Percentiles rank a stretch among this genome's conserved stretches.
Conservation (phyloP, 2,888 invertebrate genomes). For the Caenorhabditis uteleia region DNA sequence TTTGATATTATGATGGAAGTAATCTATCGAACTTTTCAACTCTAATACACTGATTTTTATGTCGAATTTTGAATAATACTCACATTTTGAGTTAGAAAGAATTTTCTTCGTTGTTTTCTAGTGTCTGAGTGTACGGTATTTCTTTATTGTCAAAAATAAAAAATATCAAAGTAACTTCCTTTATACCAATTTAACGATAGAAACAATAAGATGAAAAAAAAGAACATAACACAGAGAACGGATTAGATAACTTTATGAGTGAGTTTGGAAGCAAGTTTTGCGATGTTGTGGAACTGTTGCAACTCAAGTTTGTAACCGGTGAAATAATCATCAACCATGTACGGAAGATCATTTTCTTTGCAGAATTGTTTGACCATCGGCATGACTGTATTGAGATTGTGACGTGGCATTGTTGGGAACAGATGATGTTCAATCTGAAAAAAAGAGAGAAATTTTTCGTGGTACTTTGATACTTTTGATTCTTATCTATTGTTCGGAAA, state of each 20-base stretch:
- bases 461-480: neutral
- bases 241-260: constrained; percentile 21
- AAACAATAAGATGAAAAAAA: too few relatives aligned
- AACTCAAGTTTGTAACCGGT: constrained; percentile 63
- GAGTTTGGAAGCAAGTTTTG: constrained; percentile 56
- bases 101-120: too few relatives aligned
- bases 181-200: too few relatives aligned
- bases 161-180: too few relatives aligned
- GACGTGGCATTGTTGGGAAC: constrained; percentile 68
- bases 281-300: constrained; percentile 62
- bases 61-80: too few relatives aligned
- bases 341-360: constrained; percentile 62
- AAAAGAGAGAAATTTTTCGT: neutral
- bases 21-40: too few relatives aligned
- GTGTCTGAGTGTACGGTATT: too few relatives aligned
- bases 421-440: constrained; percentile 65
- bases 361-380: constrained; percentile 66
- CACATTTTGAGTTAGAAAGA: too few relatives aligned
- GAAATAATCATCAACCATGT: constrained; percentile 68
- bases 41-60: too few relatives aligned
- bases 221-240: too few relatives aligned
- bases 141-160: too few relatives aligned
- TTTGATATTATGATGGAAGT: too few relatives aligned
- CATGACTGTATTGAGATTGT: constrained; percentile 64
- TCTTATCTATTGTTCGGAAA: neutral